Conservation (phyloP, 2,113 vertebrate species). For the Anthoscopus minutus region DNA sequence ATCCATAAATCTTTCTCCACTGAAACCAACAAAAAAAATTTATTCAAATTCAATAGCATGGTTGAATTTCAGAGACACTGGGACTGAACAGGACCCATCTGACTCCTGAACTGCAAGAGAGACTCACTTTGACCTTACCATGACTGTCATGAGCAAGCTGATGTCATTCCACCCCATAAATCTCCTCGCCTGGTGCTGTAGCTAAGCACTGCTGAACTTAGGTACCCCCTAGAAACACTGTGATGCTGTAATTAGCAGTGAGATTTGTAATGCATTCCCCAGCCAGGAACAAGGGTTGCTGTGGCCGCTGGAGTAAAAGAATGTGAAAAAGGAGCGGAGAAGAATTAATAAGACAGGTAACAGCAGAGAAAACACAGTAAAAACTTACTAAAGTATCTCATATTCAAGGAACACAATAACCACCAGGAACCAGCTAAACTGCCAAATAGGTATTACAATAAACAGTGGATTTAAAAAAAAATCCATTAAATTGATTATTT, state of each 20-base stretch:
- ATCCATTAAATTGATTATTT: not conserved
- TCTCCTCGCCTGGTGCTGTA: not conserved
- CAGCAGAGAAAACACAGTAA: not conserved
- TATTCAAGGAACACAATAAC: not conserved
- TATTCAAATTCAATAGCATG: not conserved
- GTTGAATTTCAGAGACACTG: not conserved
- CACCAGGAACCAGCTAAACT: slow-evolving; percentile 21
- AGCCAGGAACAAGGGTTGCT: slow-evolving; percentile 31
- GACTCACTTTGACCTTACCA: not conserved
- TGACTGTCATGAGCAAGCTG: not conserved
- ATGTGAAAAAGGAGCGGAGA: not conserved
- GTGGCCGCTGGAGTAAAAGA: not conserved
- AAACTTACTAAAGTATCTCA: not conserved
- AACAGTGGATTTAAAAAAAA: not conserved
- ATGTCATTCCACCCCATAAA: not conserved
- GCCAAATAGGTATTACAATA: not conserved
- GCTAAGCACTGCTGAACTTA: slow-evolving; percentile 1
- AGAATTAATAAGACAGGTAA: slow-evolving; percentile 1
- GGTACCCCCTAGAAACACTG: not conserved
- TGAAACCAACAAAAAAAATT: not conserved
- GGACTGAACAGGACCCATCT: not conserved
- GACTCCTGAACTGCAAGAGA: not conserved
- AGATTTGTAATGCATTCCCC: not conserved
- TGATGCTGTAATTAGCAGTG: slow-evolving; percentile 1
- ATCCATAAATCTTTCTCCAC: not conserved